Base-by-base conservation (phyloP, 2,888 invertebrate species). In the Sericinus montela region DNA sequence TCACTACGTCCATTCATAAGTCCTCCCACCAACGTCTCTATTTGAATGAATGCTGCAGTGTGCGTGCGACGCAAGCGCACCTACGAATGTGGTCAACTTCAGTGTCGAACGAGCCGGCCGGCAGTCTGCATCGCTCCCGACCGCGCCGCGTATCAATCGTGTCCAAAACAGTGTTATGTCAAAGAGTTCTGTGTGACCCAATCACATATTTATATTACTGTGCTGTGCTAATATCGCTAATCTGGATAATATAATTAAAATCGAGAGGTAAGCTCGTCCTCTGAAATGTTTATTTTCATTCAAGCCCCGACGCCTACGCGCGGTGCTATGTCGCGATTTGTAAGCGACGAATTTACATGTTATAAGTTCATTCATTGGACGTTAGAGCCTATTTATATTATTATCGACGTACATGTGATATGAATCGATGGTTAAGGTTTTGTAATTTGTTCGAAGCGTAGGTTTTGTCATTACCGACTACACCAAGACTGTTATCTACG, bases 1-100 rank as follows among this genome's bases (percentile, higher is more conserved):
- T 67, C 84, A 85, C 86, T 87, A 88, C 85, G 86, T 86, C 82
- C 89, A 89, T 89, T 89, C 88, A 89, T 89, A 73, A 85, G 72
- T 69, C 60, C 75, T 59, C 82, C 85, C 82, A 54, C 80, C 77
- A 69, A 65, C 48, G 55, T n/a, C 39, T 45, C 25, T 69, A 69
- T 75, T 73, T 84, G 83, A 86, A 84, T 84, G 86, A 72, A 74
- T 52, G 67, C 62, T 62, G 28, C 36, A 65, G 85, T 80, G 77
- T 81, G 83, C 59, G 81, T 75, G 72, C 59, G 76, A 57, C 80
- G 80, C 79, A 65, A 65, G 82, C 81, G 83, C 82, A 77, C 63
- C 72, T 65, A 64, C 70, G 63, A 63, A 48, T 57, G 64, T 58
- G 32, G 7, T 57, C 55, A 51, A 51, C 60, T 51, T 53, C 57